Evolutionary conservation across 1,140 invertebrate genomes (phyloP), one percentile per base, ranked within the genome.

Genomic region (Calephelis virginiensis): DNA sequence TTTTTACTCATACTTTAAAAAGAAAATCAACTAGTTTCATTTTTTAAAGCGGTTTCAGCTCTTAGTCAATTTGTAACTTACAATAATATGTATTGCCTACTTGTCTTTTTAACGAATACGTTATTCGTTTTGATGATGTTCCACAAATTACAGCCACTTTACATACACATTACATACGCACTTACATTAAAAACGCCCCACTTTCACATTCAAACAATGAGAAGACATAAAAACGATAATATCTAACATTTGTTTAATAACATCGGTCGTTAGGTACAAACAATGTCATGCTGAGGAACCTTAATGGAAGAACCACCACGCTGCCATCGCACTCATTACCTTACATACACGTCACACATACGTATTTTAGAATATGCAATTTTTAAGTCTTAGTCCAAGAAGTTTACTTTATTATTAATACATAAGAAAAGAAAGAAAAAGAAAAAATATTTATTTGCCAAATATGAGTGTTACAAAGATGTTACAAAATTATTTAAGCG

Each of bases 231-330:
- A 64, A 63, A 67, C 71, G 87, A 88, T 89, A 90, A 84, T 80
- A 90, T 86, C 80, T 86, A 73, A 46, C 83, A 81, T 90, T 90
- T 85, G 82, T 85, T 81, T 86, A 86, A 88, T 89, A 85, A 78
- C 83, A 79, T 76, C 69, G 68, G 76, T 85, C 83, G 78, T 90
- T 88, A 87, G 77, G 80, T 78, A 72, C 71, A 75, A 82, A 76
- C 83, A 76, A 80, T 85, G 83, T 81, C 77, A 74, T 66, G 67
- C 65, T 66, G 28, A 68, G 45, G 68, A 70, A 73, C 73, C 75
- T 75, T 78, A 69, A 76, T 63, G 63, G 72, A 60, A 53, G 48
- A 50, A 47, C 61, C 43, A 48, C 12, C 28, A 59, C 53, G 53
- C 28, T 59, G 53, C 10, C 53, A 37, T 8, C 53, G 28, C 53